Evolutionary conservation across 2,888 invertebrate species (phyloP), one percentile per base, ranked within the genome.

Genomic region (Pseudanteris insignis): DNA sequence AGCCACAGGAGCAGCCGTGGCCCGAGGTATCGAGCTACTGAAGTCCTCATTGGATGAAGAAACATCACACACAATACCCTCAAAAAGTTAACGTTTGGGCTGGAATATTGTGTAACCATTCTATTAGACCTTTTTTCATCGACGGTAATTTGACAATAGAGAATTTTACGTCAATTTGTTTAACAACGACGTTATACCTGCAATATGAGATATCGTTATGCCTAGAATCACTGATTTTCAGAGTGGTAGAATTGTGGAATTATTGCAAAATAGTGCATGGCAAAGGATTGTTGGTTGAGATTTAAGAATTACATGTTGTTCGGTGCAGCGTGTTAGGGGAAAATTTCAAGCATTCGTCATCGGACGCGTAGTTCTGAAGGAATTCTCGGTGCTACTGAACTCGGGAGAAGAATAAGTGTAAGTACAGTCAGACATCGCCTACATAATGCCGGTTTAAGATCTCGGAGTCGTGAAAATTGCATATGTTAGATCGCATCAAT

Each of bases 151-250:
- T n/a, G n/a, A n/a, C n/a, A n/a, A n/a, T n/a, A n/a, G n/a, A n/a
- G n/a, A n/a, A n/a, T n/a, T n/a, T n/a, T n/a, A n/a, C n/a, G n/a
- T n/a, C n/a, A n/a, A n/a, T n/a, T n/a, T n/a, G n/a, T n/a, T n/a
- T n/a, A n/a, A n/a, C n/a, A n/a, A n/a, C n/a, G n/a, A n/a, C n/a
- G n/a, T n/a, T n/a, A n/a, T n/a, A n/a, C n/a, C n/a, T n/a, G n/a
- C n/a, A n/a, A n/a, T n/a, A n/a, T n/a, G n/a, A n/a, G n/a, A n/a
- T n/a, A n/a, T n/a, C n/a, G n/a, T 28, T 9, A 43, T 43, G 32
- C 32, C 43, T 24, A 8, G 13, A 32, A 30, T 43, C 6, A 43
- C 32, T 7, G 32, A 43, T 5, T 43, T 43, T 43, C 24, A 32
- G 32, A 7, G 43, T 14, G 32, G 43, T 32, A 11, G 25, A 30